Base-by-base conservation (phyloP, 2,797 vertebrate genomes). In the Melanotaenia trifasciata region DNA sequence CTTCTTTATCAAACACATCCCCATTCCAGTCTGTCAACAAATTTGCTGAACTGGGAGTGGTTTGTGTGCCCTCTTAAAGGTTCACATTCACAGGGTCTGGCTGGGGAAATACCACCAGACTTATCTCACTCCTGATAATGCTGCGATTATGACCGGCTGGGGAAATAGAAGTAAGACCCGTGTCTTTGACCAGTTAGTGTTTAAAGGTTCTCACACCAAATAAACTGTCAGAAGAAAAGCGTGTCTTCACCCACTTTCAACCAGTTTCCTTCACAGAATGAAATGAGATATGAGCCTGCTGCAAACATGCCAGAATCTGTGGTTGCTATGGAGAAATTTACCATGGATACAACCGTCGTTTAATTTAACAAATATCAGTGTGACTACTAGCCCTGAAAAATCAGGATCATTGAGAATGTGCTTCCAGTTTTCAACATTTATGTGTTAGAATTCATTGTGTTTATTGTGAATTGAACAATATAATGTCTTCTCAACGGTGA, bases 1-100 rank as follows among this genome's bases (percentile, higher is more conserved):
- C 70, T 71, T 54, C 81, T 76, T 82, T 78, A 80, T 91, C 87
- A 87, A 83, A 82, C 35, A 28, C 67, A 36, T 73, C 54, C 62
- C 36, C 68, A 66, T 86, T 87, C 84, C 70, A 47, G 51, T 75
- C 87, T 90, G 88, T 92, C 90, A 85, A 79, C 88, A 72, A 62
- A 84, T 26, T 2, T 47, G 63, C 62, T 24, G 60, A 74, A 50
- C 64, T 5, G 77, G 75, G 64, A 66, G 12, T 26, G 51, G 74
- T 78, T 65, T 81, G 68, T 84, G 80, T 87, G 84, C 57, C 74
- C 77, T 84, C 79, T 78, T 79, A 70, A 73, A 77, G 28, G 59
- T 61, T 72, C 59, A 64, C 43, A 72, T 64, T 72, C 61, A 62
- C 45, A 74, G 66, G 67, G 69, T 33, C 47, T 54, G 67, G 67